Evolutionary conservation across 2,113 vertebrate species (phyloP).

Genomic region (Microcebus tavaratra): DNA sequence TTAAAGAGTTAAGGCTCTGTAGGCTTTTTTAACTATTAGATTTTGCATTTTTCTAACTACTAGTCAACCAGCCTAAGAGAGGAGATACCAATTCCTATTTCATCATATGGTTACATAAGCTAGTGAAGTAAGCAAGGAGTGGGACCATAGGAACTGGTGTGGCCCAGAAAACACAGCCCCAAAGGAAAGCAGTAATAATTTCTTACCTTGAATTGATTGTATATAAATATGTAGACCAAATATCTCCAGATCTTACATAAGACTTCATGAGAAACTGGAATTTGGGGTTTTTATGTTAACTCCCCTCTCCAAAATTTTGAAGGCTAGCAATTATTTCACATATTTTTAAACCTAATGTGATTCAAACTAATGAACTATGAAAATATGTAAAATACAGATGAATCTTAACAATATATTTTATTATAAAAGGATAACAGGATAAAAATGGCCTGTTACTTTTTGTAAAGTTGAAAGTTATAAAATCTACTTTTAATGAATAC

Average conservation of each 20-base stretch:
- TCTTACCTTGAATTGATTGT: neutral
- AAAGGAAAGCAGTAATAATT: neutral
- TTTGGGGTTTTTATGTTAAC: neutral
- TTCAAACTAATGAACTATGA: neutral
- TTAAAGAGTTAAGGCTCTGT: neutral
- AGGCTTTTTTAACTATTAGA: neutral
- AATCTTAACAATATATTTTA: neutral
- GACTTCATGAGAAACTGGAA: neutral
- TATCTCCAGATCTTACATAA: neutral
- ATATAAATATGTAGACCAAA: neutral
- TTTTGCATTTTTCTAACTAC: neutral
- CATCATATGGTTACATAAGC: neutral
- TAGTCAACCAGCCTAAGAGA: neutral
- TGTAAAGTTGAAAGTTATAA: neutral
- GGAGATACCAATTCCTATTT: neutral
- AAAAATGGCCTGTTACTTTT: neutral
- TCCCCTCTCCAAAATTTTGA: neutral
- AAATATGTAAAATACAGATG: neutral
- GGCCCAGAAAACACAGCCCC: neutral
- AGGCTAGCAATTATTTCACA: neutral
- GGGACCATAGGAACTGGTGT: neutral
- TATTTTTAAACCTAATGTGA: neutral
- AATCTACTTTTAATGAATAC: neutral
- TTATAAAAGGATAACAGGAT: neutral
- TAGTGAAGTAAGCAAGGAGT: rapidly evolving